Evolutionary conservation across 2,888 invertebrate species (phyloP).

Genomic region (Chymomyza fuscimana): DNA sequence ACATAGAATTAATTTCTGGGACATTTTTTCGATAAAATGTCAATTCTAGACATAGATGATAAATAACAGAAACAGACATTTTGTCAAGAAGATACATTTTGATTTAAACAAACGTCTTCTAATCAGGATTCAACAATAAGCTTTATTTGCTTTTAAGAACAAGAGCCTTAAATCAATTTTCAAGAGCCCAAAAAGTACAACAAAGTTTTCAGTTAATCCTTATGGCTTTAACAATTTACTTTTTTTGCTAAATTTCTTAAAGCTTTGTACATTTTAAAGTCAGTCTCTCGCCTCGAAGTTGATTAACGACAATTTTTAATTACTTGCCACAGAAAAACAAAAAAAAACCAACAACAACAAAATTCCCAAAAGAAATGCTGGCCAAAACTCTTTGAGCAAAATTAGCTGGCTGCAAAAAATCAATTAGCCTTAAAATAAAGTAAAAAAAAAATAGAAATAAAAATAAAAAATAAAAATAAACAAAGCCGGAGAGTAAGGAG

Average conservation of each 20-base stretch:
- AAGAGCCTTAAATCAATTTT: too few relatives aligned
- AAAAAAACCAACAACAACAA: neutral
- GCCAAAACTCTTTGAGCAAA: slow-evolving; percentile 55
- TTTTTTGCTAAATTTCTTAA: neutral
- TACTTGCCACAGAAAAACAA: slow-evolving; percentile 38
- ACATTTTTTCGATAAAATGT: too few relatives aligned
- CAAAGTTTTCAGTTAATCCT: too few relatives aligned
- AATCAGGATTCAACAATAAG: too few relatives aligned
- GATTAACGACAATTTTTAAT: slow-evolving; percentile 58
- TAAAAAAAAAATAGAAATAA: slow-evolving; percentile 59
- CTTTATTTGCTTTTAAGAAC: too few relatives aligned
- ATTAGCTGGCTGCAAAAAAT: slow-evolving; percentile 55
- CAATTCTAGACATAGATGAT: too few relatives aligned
- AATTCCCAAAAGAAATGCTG: slow-evolving; percentile 12
- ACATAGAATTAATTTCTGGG: too few relatives aligned
- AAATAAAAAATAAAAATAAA: slow-evolving; percentile 41
- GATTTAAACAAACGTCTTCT: too few relatives aligned
- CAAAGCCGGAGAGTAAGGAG: neutral
- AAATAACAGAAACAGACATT: too few relatives aligned
- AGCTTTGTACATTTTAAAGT: neutral
- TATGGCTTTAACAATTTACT: too few relatives aligned
- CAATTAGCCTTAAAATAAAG: slow-evolving; percentile 54
- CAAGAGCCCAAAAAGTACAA: too few relatives aligned
- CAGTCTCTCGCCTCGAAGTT: slow-evolving; percentile 26
- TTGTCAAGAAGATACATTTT: too few relatives aligned